These are phyloP conservation scores for Vannuccia rotundouncinata DNA, from an alignment of 2,888 invertebrate genomes.

Conservation along the genomic window DNA sequence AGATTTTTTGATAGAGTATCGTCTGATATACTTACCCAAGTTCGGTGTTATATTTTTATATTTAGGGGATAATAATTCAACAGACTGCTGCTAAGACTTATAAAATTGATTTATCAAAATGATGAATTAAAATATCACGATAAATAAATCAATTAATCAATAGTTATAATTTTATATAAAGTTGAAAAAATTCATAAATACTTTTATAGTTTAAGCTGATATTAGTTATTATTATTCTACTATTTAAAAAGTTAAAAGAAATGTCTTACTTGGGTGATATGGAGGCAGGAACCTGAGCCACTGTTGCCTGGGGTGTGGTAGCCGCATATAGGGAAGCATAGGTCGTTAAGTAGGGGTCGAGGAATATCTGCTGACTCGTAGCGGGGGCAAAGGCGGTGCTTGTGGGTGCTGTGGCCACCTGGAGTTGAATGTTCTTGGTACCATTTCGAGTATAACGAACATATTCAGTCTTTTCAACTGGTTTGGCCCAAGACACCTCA, in stretches of 20 bases:
- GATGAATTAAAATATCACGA: no score
- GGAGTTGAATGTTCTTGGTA: constrained; percentile 7
- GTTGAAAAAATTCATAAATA: no score
- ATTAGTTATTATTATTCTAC: no score
- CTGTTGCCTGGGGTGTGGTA: neutral
- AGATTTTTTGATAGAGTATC: no score
- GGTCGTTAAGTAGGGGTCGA: constrained; percentile 5
- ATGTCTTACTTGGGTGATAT: constrained; percentile 4
- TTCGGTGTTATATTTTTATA: no score
- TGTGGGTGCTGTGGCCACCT: neutral
- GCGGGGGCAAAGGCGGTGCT: neutral
- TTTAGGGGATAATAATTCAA: no score
- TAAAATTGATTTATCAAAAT: no score
- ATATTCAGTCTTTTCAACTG: constrained; percentile 55
- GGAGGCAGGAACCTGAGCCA: neutral
- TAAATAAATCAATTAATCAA: no score
- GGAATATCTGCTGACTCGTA: neutral
- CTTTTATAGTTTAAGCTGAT: no score
- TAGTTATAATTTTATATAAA: no score
- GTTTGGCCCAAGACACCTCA: constrained; percentile 58
- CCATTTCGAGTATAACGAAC: constrained; percentile 44
- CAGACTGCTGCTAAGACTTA: no score
- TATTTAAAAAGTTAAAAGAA: neutral
- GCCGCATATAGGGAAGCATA: neutral
- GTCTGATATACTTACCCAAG: no score